Conservation (phyloP, 2,797 vertebrate genomes). For the Phrynocephalus forsythii region DNA sequence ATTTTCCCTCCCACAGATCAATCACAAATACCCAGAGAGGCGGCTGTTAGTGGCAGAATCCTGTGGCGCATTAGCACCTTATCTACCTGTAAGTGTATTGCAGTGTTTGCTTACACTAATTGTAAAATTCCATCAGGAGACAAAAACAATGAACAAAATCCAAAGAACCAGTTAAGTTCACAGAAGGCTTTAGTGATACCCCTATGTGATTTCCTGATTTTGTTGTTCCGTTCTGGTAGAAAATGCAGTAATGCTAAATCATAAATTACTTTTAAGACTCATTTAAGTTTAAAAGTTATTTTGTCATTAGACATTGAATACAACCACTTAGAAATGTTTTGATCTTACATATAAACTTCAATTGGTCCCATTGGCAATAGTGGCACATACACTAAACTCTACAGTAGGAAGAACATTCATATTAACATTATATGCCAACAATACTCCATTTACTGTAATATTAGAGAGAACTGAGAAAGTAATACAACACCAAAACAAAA, state of each 20-base stretch:
- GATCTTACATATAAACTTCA: not conserved
- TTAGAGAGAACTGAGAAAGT: not conserved
- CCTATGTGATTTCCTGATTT: not conserved
- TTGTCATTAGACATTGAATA: not conserved
- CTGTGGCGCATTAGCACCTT: conserved; percentile 96
- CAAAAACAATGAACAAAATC: not conserved
- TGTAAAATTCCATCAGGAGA: not conserved
- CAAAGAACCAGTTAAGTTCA: not conserved
- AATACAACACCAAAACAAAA: not conserved
- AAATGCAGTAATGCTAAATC: not conserved
- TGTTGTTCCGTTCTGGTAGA: not conserved
- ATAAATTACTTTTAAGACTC: not conserved
- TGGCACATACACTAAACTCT: not conserved
- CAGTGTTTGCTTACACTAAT: not conserved
- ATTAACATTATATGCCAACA: not conserved
- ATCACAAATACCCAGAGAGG: conserved; percentile 99
- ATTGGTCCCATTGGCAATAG: not conserved
- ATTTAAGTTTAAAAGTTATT: not conserved
- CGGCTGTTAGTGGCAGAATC: conserved; percentile 96
- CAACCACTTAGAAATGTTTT: too few species aligned
- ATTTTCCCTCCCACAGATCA: conserved; percentile 84
- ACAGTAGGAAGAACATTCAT: too few species aligned
- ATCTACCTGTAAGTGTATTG: conserved; percentile 91
- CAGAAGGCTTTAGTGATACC: not conserved
- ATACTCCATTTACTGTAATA: not conserved